Evolutionary conservation across 2,113 vertebrate genomes (phyloP).

Genomic region (Mesocricetus auratus): DNA sequence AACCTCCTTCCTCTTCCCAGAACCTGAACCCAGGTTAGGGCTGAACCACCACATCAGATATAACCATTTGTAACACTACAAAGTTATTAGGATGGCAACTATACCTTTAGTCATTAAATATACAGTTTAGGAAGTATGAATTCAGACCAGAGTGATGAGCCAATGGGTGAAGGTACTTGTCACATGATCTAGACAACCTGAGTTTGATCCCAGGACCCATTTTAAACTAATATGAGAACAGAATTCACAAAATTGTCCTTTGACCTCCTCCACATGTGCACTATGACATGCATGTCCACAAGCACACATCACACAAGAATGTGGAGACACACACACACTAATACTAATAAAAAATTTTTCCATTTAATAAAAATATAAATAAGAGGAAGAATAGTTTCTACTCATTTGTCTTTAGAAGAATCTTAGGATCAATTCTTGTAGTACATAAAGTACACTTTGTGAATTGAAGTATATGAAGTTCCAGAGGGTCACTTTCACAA

Average conservation of each 20-base stretch:
- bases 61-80: neutral
- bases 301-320: neutral
- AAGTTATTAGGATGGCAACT: neutral
- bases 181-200: neutral
- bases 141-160: neutral
- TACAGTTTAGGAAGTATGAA: neutral
- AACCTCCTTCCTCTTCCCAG: no score
- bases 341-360: neutral
- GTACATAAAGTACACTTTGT: neutral
- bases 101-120: constrained; percentile 16
- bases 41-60: neutral
- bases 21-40: no score
- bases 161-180: neutral
- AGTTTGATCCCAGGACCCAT: neutral
- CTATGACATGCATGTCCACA: no score
- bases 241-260: neutral
- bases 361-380: neutral
- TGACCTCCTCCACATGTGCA: neutral
- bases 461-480: neutral
- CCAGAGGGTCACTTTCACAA: neutral
- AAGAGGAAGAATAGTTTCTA: neutral
- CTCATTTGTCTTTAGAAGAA: neutral
- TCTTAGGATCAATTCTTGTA: neutral
- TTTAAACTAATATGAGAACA: neutral
- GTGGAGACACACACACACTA: no score